These are phyloP conservation scores for Latrodectus geometricus DNA, from an alignment of 1,140 invertebrate species.

Conservation along the genomic window DNA sequence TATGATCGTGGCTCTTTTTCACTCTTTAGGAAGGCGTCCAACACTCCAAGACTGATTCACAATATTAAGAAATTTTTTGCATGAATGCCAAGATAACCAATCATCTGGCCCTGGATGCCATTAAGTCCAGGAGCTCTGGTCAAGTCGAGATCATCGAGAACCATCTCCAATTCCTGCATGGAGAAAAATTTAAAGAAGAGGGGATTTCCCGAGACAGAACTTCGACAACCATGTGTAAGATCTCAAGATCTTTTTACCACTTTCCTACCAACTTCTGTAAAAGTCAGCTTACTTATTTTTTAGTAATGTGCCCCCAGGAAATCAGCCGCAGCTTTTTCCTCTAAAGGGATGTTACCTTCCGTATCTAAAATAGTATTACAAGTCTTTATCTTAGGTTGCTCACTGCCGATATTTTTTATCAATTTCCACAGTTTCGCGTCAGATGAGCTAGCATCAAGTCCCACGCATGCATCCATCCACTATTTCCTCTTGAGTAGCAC, in stretches of 20 bases:
- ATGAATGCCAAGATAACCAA: too few species aligned
- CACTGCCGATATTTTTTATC: background rate
- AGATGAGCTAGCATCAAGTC: background rate
- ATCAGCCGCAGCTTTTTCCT: background rate
- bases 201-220: background rate
- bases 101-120: too few species aligned
- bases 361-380: background rate
- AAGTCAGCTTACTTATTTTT: background rate
- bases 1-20: too few species aligned
- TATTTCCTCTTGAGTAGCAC: too few species aligned
- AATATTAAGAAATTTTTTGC: too few species aligned
- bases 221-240: constrained; percentile 7
- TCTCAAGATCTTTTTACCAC: background rate
- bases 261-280: background rate
- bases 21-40: too few species aligned
- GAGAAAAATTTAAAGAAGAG: background rate
- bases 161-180: too few species aligned
- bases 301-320: background rate
- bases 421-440: constrained; percentile 10
- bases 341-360: background rate
- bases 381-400: background rate
- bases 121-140: too few species aligned
- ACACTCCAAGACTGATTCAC: too few species aligned
- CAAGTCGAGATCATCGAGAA: too few species aligned
- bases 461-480: background rate